phyloP scores from a whole-genome alignment of 2,797 vertebrate species.

The Atherinosoma microstoma region DNA sequence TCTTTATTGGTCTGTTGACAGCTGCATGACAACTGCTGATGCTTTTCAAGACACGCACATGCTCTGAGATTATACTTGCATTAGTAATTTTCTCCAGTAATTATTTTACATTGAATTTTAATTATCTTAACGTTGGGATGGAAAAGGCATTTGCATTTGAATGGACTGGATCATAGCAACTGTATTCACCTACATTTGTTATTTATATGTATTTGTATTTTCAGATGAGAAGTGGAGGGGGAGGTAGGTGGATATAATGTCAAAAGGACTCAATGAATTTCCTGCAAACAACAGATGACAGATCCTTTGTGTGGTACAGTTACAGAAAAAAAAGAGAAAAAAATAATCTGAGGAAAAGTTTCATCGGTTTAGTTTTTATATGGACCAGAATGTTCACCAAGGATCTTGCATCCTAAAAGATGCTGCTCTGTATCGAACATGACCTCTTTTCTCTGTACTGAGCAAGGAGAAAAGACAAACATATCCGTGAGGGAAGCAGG shows the following conservation, averaged over 20 bases:
- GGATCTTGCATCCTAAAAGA: background rate
- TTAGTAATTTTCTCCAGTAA: background rate
- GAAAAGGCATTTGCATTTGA: background rate
- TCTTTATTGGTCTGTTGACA: conserved; percentile 68
- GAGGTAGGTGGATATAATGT: background rate
- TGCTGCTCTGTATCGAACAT: conserved; percentile 5
- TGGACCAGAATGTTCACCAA: background rate
- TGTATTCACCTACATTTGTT: background rate
- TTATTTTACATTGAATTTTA: background rate
- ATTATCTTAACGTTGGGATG: background rate
- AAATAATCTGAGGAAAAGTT: conserved; percentile 21
- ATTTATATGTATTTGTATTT: background rate
- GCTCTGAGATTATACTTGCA: background rate
- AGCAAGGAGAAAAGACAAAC: conserved; percentile 25
- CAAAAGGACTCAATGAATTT: background rate
- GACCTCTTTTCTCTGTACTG: conserved; percentile 12
- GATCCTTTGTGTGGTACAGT: background rate
- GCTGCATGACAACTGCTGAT: conserved; percentile 53
- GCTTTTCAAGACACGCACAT: background rate
- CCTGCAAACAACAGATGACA: conserved; percentile 16
- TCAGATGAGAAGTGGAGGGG: background rate
- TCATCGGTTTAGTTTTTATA: conserved; percentile 1
- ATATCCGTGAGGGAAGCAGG: conserved; percentile 14
- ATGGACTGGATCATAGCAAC: background rate
- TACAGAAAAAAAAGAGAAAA: background rate